Evolutionary conservation across 2,113 vertebrate species (phyloP).

Genomic region (Balaeniceps rex): DNA sequence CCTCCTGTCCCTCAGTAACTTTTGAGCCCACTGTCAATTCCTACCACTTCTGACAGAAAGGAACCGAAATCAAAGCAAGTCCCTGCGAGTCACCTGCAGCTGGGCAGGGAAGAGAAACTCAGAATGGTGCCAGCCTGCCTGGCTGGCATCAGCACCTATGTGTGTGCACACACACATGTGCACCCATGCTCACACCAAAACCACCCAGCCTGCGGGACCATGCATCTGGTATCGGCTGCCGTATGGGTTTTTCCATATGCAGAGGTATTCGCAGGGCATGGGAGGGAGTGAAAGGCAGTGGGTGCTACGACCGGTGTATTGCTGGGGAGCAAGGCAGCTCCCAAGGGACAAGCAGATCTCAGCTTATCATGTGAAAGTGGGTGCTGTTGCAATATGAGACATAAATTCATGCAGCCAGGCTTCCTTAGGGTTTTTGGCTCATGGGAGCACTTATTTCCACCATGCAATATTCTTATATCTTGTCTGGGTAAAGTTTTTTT

Average conservation of each 20-base stretch:
- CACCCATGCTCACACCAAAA: background rate
- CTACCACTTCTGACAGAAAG: background rate
- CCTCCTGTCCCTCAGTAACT: background rate
- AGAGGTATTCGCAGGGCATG: background rate
- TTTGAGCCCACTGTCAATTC: background rate
- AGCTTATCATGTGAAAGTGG: background rate
- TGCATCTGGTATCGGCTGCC: background rate
- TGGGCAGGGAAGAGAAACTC: background rate
- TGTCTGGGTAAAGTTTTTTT: background rate
- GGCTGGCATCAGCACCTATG: background rate
- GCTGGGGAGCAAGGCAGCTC: background rate
- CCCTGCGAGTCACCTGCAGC: accelerated
- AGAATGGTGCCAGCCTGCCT: background rate
- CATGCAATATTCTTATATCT: background rate
- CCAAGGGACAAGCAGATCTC: background rate
- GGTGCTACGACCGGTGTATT: background rate
- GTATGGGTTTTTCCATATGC: background rate
- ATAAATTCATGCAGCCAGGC: background rate
- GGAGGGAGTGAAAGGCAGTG: background rate
- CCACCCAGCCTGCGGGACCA: background rate
- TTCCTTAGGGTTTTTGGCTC: background rate
- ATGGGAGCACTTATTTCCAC: background rate
- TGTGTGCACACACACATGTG: background rate
- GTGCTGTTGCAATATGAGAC: background rate
- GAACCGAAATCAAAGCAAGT: background rate